A percentile compares a stretch with the other conserved stretches of the same genome.
Conservation (phyloP, 1,140 invertebrate species). For the Pygmarrhopalites habei region DNA sequence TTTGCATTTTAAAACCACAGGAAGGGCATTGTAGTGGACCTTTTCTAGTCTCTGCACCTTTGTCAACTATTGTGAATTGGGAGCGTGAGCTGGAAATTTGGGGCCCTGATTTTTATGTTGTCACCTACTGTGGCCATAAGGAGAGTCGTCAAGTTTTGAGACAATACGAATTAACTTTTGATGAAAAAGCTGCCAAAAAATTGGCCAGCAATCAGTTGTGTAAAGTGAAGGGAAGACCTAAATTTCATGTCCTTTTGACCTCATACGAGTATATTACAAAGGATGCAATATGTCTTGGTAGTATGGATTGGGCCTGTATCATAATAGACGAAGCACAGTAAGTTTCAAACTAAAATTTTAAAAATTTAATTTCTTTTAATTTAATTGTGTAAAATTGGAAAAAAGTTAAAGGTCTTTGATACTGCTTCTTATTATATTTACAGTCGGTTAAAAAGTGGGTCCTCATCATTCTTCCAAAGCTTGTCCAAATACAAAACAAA, state of each 20-base stretch:
- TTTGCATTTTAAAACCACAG: too few species aligned
- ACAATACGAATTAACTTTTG: slow-evolving; percentile 93
- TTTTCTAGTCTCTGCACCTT: background rate
- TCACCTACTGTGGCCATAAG: slow-evolving; percentile 94
- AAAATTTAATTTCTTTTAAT: too few species aligned
- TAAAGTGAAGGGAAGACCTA: slow-evolving; percentile 66
- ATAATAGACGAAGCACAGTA: too few species aligned
- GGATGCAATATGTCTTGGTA: slow-evolving; percentile 89
- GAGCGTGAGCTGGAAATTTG: slow-evolving; percentile 7
- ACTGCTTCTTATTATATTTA: too few species aligned
- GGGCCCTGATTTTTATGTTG: slow-evolving; percentile 9
- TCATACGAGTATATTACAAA: slow-evolving; percentile 98
- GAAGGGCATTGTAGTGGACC: slow-evolving; percentile 88
- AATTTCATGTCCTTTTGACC: slow-evolving; percentile 96
- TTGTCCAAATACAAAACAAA: slow-evolving; percentile 87
- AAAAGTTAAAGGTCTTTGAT: too few species aligned
- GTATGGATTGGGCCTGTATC: too few species aligned
- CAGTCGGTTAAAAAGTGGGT: slow-evolving; percentile 96
- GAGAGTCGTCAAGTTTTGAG: slow-evolving; percentile 89
- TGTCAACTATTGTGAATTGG: slow-evolving; percentile 10
- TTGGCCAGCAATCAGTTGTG: slow-evolving; percentile 66
- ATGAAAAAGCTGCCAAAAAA: slow-evolving; percentile 41
- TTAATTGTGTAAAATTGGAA: too few species aligned
- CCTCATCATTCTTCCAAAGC: slow-evolving; percentile 96
- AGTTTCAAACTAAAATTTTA: too few species aligned